Evolutionary conservation across 2,113 vertebrate species (phyloP).

Genomic region (Archilochus colubris): DNA sequence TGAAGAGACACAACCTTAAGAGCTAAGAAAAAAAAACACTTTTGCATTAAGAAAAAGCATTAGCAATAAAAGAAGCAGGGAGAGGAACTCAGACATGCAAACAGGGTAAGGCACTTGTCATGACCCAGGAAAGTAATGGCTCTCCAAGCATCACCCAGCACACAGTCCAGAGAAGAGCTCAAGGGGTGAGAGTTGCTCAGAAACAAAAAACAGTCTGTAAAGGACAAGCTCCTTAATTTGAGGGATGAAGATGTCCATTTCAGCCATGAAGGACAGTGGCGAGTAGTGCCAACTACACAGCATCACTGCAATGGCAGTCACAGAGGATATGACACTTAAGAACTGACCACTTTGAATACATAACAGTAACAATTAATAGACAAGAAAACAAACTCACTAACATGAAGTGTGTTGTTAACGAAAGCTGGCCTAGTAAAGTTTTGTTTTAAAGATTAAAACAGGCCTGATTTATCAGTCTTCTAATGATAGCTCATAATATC

Average conservation of each 20-base stretch:
- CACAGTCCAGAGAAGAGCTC: neutral
- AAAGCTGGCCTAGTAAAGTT: neutral
- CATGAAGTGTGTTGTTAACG: neutral
- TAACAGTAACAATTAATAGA: neutral
- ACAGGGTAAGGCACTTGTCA: neutral
- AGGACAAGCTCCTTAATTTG: neutral
- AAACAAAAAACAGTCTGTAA: neutral
- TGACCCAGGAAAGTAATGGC: neutral
- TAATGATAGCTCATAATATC: neutral
- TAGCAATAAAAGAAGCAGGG: neutral
- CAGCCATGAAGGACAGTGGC: neutral
- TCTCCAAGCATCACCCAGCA: neutral
- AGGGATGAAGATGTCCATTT: neutral
- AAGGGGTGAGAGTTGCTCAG: accelerated
- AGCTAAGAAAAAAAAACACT: neutral
- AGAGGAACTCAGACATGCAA: neutral
- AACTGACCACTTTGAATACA: neutral
- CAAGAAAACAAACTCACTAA: neutral
- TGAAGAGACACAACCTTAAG: neutral
- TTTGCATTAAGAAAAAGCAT: neutral
- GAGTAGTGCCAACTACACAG: neutral
- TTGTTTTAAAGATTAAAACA: neutral
- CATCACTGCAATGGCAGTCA: accelerated
- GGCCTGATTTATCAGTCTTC: neutral
- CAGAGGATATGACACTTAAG: neutral